Base-by-base conservation (phyloP, 2,888 invertebrate genomes). In the Calameuta filiformis region DNA sequence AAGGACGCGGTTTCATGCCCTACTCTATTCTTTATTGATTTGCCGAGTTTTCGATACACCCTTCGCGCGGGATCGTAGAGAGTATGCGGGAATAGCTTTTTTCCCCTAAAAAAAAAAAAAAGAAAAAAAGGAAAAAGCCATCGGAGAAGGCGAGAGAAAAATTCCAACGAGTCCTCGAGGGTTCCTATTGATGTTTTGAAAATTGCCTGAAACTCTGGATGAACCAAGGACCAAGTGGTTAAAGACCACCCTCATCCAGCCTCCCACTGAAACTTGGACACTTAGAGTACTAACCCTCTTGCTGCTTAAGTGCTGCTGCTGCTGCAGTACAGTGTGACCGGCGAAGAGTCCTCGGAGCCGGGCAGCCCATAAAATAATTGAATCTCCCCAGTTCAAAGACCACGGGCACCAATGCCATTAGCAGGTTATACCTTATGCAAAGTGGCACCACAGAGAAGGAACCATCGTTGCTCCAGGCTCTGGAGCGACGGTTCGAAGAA, bases 71-170 rank as follows among this genome's bases (percentile, higher is more conserved):
- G 1, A 2, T 56, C 56, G 56, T 56, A 56, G 56, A 56, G 56
- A 56, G 56, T 56, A 15, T 56, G 56, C 56, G 56, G 23, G 56
- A 56, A 56, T 56, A 23, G 56, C 56, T 23, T 56, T 56, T 56
- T 56, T 23, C 56, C 56, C 56, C 23, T 30, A 68, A 69, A 69
- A 73, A 68, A 69, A 35, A 68, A 74, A 75, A 76, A 77, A 74
- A 75, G 76, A 77, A n/a, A 12, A 75, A 71, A 56, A 35, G 15
- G 12, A 75, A 71, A 56, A 77, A 40, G 74, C 75, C 35, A 73
- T 56, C 68, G 37, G 71, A 73, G 76, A 77, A 77, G 73, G 75
- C 78, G 35, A n/a, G 34, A 68, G 75, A 79, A 87, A 88, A 88
- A 56, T 56, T 56, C 56, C 56, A 56, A 56, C 23, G 56, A 23